These are phyloP conservation scores for Myripristis murdjan DNA, from an alignment of 2,797 vertebrate species.

Conservation along the genomic window DNA sequence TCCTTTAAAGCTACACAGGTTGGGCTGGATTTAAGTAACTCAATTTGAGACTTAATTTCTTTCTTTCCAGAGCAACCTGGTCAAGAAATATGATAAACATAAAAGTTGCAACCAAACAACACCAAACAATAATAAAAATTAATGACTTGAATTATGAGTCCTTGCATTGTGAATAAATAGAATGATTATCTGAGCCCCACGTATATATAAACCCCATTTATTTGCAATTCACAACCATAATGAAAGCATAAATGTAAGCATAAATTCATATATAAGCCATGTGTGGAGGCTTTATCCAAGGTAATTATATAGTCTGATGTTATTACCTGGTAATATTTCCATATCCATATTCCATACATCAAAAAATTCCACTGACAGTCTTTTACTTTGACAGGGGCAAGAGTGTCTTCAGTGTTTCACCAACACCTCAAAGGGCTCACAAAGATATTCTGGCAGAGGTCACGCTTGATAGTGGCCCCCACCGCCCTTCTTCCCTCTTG, in stretches of 20 bases:
- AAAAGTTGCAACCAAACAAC: neutral
- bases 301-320: neutral
- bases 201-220: neutral
- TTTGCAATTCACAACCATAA: neutral
- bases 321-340: neutral
- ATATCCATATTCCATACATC: neutral
- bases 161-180: neutral
- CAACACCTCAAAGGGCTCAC: constrained; percentile 21
- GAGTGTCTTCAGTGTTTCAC: neutral
- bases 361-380: neutral
- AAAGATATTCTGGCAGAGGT: constrained; percentile 12
- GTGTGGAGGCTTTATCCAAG: neutral
- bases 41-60: constrained; percentile 10
- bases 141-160: too few relatives aligned
- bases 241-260: neutral
- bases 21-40: neutral
- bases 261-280: neutral
- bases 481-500: neutral
- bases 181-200: neutral
- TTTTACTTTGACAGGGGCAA: neutral
- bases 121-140: neutral
- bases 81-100: neutral
- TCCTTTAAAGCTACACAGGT: too few relatives aligned
- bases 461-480: neutral
- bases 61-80: neutral